phyloP scores from a whole-genome alignment of 2,888 invertebrate species.

The Drosophila nr. fundita region DNA sequence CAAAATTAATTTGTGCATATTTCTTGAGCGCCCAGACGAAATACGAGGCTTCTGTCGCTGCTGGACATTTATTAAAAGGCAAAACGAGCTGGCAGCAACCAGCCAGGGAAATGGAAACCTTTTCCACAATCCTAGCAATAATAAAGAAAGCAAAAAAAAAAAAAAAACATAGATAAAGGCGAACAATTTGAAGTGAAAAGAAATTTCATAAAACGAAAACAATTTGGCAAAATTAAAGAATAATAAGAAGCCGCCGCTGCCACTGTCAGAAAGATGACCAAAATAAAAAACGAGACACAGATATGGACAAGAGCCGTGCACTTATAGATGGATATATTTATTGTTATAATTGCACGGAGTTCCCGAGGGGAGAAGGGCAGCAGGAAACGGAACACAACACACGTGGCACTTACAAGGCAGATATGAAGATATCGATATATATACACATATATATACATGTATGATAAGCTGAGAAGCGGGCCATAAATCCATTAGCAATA shows the following conservation, averaged over 20 bases:
- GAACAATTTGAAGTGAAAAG: slow-evolving; percentile 66
- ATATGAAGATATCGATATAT: slow-evolving; percentile 68
- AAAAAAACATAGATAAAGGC: slow-evolving; percentile 33
- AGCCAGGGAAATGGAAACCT: slow-evolving; percentile 60
- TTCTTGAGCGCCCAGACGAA: slow-evolving; percentile 77
- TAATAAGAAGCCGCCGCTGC: slow-evolving; percentile 74
- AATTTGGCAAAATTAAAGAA: slow-evolving; percentile 84
- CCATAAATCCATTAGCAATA: slow-evolving; percentile 83
- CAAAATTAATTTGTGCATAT: slow-evolving; percentile 82
- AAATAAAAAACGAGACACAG: not conserved
- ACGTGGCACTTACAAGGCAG: slow-evolving; percentile 69
- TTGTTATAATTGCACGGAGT: slow-evolving; percentile 63
- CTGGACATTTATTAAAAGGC: slow-evolving; percentile 80
- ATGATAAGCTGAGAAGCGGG: slow-evolving; percentile 26
- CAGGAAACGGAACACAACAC: slow-evolving; percentile 55
- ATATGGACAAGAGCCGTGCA: slow-evolving; percentile 10
- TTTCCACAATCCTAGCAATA: slow-evolving; percentile 72
- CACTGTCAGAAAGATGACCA: slow-evolving; percentile 26
- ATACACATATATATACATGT: slow-evolving; percentile 6
- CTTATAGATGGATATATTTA: slow-evolving; percentile 6
- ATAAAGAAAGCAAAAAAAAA: slow-evolving; percentile 53
- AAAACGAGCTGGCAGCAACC: slow-evolving; percentile 53
- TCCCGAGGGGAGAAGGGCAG: slow-evolving; percentile 39
- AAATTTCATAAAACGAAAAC: slow-evolving; percentile 85
- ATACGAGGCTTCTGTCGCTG: slow-evolving; percentile 63